phyloP scores from a whole-genome alignment of 2,888 invertebrate species.

The Meloe dianella region DNA sequence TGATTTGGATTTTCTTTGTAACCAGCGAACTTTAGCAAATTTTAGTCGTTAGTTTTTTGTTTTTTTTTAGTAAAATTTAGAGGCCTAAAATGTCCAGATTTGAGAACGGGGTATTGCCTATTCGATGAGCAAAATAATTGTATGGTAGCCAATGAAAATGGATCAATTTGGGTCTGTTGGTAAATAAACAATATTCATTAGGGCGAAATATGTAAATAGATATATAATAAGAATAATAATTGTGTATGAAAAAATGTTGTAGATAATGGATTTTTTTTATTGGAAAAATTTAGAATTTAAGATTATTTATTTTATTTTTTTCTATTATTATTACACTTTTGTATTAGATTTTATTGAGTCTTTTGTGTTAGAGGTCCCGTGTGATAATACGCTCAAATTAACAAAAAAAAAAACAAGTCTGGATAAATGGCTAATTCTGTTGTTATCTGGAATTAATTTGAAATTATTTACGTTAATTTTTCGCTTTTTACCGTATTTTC shows the following conservation, averaged over 20 bases:
- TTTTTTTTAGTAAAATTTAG: slow-evolving; percentile 3
- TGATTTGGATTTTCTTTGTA: slow-evolving; percentile 13
- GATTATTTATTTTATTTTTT: slow-evolving; percentile 45
- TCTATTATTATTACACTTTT: neutral
- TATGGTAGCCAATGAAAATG: slow-evolving; percentile 22
- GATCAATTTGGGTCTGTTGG: slow-evolving; percentile 24
- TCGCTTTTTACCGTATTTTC: neutral
- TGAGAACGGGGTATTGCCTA: neutral
- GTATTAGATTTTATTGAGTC: slow-evolving; percentile 24
- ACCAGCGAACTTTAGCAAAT: slow-evolving; percentile 30
- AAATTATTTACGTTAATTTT: neutral
- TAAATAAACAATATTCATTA: slow-evolving; percentile 34
- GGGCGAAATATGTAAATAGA: slow-evolving; percentile 41
- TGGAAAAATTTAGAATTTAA: slow-evolving; percentile 45
- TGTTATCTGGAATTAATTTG: neutral
- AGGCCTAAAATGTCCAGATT: slow-evolving; percentile 26
- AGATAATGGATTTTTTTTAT: slow-evolving; percentile 55
- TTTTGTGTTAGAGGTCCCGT: slow-evolving; percentile 51
- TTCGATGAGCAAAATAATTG: neutral
- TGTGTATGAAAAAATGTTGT: slow-evolving; percentile 49
- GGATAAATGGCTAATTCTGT: slow-evolving; percentile 43
- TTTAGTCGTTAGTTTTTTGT: too few relatives aligned
- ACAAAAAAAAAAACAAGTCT: slow-evolving; percentile 33
- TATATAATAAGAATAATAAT: slow-evolving; percentile 40
- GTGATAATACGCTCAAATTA: slow-evolving; percentile 54